Evolutionary conservation across 92 coral and sea anemone genomes (phyloP).

Genomic region (Epizoanthus illoricatus): DNA sequence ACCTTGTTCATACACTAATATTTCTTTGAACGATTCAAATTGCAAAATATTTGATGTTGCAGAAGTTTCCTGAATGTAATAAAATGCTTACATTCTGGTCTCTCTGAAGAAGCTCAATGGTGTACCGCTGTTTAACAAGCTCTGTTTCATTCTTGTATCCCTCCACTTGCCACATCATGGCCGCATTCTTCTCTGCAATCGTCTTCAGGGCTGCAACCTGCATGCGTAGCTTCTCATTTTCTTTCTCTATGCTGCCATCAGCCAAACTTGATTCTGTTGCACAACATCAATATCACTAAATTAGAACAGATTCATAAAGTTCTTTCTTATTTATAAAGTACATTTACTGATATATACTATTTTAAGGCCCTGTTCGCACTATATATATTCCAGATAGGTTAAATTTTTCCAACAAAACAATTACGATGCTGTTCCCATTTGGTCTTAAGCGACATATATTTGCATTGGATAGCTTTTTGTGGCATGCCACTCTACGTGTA

Average conservation of each 20-base stretch:
- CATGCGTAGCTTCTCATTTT: constrained; percentile 69
- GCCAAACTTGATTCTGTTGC: constrained; percentile 32
- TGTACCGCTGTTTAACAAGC: constrained; percentile 58
- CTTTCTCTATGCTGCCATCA: constrained; percentile 45
- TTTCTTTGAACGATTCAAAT: too few species aligned
- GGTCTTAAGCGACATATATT: too few species aligned
- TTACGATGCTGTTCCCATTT: too few species aligned
- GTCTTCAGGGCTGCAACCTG: constrained; percentile 77
- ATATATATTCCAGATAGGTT: too few species aligned
- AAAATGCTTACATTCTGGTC: constrained; percentile 59
- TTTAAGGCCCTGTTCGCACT: background rate
- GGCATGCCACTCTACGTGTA: too few species aligned
- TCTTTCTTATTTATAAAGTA: too few species aligned
- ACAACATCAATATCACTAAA: background rate
- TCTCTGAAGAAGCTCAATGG: constrained; percentile 53
- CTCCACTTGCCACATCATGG: constrained; percentile 82
- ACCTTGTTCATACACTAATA: too few species aligned
- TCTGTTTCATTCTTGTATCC: constrained; percentile 75
- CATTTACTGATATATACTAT: background rate
- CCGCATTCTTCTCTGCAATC: constrained; percentile 75
- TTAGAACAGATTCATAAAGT: background rate
- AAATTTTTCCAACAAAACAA: too few species aligned
- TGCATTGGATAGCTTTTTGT: too few species aligned
- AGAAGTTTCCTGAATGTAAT: background rate
- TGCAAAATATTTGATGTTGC: too few species aligned